Evolutionary conservation across 2,113 vertebrate genomes (phyloP), one percentile per base, ranked within the genome.

Genomic region (Gila orcuttii): DNA sequence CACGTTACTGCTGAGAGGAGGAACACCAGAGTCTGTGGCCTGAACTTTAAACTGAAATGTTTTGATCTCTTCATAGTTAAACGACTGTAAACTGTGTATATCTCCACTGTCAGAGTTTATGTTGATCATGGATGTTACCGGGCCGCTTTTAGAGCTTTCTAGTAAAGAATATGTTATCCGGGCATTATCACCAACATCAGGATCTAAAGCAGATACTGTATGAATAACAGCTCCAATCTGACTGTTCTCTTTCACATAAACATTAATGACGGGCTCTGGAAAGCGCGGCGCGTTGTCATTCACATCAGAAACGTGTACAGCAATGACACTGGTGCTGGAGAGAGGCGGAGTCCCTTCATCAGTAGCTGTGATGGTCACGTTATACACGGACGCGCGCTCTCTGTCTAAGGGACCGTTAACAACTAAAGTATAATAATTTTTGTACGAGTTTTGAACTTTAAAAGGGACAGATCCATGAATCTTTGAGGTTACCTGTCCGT

Each of bases 361-460:
- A 7, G 90, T 91, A 19, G 96, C 96, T 2, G 90, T 92, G 69
- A 97, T 90, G 0, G 92, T 94, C 42, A 98, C 88, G 57, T 95
- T 94, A 89, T 97, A 97, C 19, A 87, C 92, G 11, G 91, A 93
- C 15, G 90, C 83, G 8, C 80, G 88, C 71, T 98, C 97, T 86
- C 96, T 93, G 84, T 98, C 97, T 36, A 98, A 86, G 0, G 88
- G 85, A 0, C 91, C 94, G 1, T 95, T 92, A 15, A 96, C 96
- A 64, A 96, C 85, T 82, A 98, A 57, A 0, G 94, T 95, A 90
- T 96, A 98, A 91, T 96, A 95, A 77, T 94, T 96, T 84, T 95
- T 96, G 77, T 97, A 96, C 12, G 96, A 96, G 76, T 94, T 88
- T 57, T 95, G 95, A 33, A 98, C 90, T 89, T 95, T 95, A 88